These are phyloP conservation scores for Linyphia triangularis DNA, from an alignment of 2,888 invertebrate species.

Conservation along the genomic window DNA sequence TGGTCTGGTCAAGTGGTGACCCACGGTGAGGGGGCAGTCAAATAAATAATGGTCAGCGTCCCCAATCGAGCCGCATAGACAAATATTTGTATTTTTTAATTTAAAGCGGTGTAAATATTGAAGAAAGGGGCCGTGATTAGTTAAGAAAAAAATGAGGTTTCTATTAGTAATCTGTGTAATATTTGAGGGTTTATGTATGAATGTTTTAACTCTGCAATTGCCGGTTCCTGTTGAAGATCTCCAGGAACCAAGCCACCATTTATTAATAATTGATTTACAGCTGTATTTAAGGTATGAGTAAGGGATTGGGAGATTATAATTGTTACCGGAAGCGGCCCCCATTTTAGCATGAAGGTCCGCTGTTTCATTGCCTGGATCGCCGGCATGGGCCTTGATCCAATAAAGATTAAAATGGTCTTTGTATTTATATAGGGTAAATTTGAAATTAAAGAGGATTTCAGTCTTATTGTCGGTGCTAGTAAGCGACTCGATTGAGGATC, in stretches of 20 bases:
- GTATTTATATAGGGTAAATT: not conserved
- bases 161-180: not conserved
- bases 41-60: not conserved
- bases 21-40: not conserved
- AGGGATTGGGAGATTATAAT: no score
- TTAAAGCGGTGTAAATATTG: not conserved
- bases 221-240: not conserved
- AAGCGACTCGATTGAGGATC: not conserved
- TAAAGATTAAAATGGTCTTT: not conserved
- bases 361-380: not conserved
- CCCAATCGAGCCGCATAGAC: not conserved
- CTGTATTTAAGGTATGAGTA: not conserved
- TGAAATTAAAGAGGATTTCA: not conserved
- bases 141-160: not conserved
- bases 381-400: not conserved
- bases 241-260: not conserved
- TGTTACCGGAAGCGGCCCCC: not conserved
- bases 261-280: not conserved
- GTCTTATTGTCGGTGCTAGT: not conserved
- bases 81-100: not conserved
- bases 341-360: not conserved
- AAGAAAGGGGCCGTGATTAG: not conserved
- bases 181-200: not conserved
- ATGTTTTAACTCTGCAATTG: not conserved
- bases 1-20: not conserved